Evolutionary conservation across 2,797 vertebrate species (phyloP), one percentile per base, ranked within the genome.

Genomic region (Alauda arvensis): DNA sequence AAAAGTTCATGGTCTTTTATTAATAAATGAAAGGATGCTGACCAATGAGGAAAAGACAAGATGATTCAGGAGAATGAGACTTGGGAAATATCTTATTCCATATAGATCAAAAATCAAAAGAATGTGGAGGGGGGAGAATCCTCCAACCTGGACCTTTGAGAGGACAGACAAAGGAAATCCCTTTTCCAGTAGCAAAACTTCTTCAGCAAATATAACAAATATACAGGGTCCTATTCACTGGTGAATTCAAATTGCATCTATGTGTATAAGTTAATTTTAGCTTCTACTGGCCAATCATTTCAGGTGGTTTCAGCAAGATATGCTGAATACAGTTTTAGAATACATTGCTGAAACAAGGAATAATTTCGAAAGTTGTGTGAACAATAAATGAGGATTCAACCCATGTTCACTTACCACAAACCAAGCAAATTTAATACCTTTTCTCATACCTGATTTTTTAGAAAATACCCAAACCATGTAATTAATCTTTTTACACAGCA

Each of bases 101-200:
- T 46, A 40, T 4, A 62, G 6, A 43, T 62, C 9, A 76, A 62
- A 91, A 71, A 63, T 49, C 3, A 12, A 40, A 56, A 68, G 26
- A 37, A 37, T 12, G 0, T 57, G 11, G 31, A 43, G 8, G 0
- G 4, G 3, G 3, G 3, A 53, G 10, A 49, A 72, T 39, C 14
- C 5, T 67, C 15, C 16, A 45, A 23, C 7, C 24, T 42, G 48
- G 26, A 61, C 6, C 6, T 84, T 49, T 56, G 55, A 86, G 55
- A 60, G 13, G 28, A 11, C 9, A 56, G 25, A 24, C 8, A 59
- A 62, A 70, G 4, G 8, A 80, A 77, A 74, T 42, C 2, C 4
- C 2, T 19, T 68, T 49, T 77, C 12, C 24, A 62, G 12, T 6
- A 42, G 24, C 12, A 77, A 56, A 77, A 43, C 8, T 39, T 21